Conservation (phyloP, 2,113 vertebrate species). For the Copsychus sechellarum region DNA sequence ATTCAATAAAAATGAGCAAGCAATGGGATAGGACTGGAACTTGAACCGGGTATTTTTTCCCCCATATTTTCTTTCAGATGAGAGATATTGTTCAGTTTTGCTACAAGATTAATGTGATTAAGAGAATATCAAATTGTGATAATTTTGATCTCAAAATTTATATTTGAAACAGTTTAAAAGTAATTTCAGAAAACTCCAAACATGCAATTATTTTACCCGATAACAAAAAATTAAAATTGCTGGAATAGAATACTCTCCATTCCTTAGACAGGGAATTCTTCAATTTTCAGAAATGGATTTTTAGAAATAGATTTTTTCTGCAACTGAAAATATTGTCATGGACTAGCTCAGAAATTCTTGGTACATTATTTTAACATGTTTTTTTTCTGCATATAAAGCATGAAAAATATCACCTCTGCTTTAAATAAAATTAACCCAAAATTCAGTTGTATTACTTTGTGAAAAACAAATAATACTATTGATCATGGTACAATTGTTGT, state of each 20-base stretch:
- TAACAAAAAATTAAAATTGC: not conserved
- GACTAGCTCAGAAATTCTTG: fast-evolving
- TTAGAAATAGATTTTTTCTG: not conserved
- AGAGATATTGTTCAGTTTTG: not conserved
- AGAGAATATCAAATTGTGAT: not conserved
- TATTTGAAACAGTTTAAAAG: not conserved
- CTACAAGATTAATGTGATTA: not conserved
- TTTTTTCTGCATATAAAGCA: not conserved
- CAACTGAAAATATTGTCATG: not conserved
- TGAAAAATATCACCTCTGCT: not conserved
- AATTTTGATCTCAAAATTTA: not conserved
- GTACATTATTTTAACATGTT: fast-evolving
- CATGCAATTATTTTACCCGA: not conserved
- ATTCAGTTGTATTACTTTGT: not conserved
- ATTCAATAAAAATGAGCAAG: not conserved
- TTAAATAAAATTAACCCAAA: not conserved
- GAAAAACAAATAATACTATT: not conserved
- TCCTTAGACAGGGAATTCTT: not conserved
- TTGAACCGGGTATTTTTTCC: not conserved
- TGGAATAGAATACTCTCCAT: not conserved
- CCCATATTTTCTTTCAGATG: not conserved
- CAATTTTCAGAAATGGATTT: not conserved
- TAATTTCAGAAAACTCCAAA: not conserved
- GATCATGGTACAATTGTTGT: not conserved
- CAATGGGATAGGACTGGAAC: not conserved